Percentiles rank a stretch among this genome's conserved stretches.
These are phyloP conservation scores for Anguilla megastoma DNA, from an alignment of 2,797 vertebrate species.

Conservation along the genomic window DNA sequence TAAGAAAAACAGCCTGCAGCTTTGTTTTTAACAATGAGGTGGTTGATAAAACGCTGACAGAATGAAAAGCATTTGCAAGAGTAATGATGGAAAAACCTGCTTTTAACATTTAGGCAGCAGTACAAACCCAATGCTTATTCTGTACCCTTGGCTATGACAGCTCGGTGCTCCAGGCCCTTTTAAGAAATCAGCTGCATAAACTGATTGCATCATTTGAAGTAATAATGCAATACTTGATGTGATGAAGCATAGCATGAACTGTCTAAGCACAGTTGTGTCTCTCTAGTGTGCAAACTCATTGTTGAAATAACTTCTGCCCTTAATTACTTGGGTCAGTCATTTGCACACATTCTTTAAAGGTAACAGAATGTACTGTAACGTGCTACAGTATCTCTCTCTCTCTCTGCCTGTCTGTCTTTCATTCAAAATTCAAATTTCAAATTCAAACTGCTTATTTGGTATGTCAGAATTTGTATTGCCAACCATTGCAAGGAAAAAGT, in stretches of 20 bases:
- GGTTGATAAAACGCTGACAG: not conserved
- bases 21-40: not conserved
- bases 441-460: too few relatives aligned
- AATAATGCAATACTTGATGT: not conserved
- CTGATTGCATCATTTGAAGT: not conserved
- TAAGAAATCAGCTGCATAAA: not conserved
- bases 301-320: not conserved
- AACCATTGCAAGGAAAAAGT: too few relatives aligned
- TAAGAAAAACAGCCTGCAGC: not conserved
- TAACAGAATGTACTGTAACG: not conserved
- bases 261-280: not conserved
- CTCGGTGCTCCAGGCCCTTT: not conserved
- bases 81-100: not conserved
- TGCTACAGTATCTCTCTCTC: too few relatives aligned
- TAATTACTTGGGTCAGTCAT: not conserved
- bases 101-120: not conserved
- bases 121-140: not conserved
- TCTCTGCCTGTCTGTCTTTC: too few relatives aligned
- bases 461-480: too few relatives aligned
- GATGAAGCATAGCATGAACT: not conserved
- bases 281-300: not conserved
- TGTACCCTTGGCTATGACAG: not conserved
- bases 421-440: too few relatives aligned
- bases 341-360: not conserved
- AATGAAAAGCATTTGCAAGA: not conserved